phyloP scores from a whole-genome alignment of 2,888 invertebrate species.

The Brachylomia viminalis region DNA sequence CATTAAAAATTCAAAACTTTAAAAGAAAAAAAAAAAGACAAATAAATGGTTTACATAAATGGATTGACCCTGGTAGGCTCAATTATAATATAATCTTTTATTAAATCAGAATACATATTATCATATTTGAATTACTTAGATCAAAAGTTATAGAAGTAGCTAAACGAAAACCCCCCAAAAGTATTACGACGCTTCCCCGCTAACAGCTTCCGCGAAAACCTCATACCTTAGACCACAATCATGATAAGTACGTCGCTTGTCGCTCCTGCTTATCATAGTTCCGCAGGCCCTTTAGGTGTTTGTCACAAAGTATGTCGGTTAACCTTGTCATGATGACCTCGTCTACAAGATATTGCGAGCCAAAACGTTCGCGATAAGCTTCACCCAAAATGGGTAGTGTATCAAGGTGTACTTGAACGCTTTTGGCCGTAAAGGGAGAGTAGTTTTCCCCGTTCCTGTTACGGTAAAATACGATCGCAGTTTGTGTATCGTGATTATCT shows the following conservation, averaged over 20 bases:
- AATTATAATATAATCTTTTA: too few species aligned
- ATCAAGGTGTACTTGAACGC: conserved; percentile 43
- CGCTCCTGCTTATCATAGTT: conserved; percentile 76
- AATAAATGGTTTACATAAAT: too few species aligned
- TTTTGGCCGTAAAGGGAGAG: conserved; percentile 12
- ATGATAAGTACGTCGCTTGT: conserved; percentile 64
- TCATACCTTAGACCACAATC: conserved; percentile 39
- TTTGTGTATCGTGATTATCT: not conserved
- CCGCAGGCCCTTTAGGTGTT: conserved; percentile 66
- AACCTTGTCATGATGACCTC: conserved; percentile 60
- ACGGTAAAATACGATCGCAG: not conserved
- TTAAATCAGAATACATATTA: too few species aligned
- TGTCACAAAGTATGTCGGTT: conserved; percentile 63
- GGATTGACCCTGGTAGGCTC: too few species aligned
- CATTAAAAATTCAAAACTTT: not conserved
- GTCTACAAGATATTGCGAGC: conserved; percentile 51
- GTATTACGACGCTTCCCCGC: not conserved
- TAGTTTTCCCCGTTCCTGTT: conserved; percentile 18
- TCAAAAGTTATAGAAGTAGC: not conserved
- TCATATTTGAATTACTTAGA: too few species aligned
- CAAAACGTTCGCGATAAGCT: conserved; percentile 55
- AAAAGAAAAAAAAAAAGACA: not conserved
- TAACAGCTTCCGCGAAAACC: conserved; percentile 11
- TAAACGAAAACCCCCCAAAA: not conserved
- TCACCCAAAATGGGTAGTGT: conserved; percentile 40